phyloP scores from a whole-genome alignment of 1,140 invertebrate species.

The Pachypsylla venusta region DNA sequence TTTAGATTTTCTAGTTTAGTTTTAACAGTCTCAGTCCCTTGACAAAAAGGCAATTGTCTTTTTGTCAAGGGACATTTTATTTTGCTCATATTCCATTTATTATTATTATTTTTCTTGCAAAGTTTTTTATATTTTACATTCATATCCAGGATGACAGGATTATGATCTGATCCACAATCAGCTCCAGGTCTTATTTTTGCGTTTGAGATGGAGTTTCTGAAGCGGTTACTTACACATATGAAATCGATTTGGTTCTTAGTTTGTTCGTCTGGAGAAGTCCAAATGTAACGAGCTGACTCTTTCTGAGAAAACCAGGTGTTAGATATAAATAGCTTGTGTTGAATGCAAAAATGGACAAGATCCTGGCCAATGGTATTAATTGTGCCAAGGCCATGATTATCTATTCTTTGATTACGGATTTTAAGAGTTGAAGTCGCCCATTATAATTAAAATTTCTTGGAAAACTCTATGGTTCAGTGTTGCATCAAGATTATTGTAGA shows the following conservation, averaged over 20 bases:
- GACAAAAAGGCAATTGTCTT: background rate
- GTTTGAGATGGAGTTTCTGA: conserved; percentile 12
- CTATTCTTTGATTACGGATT: background rate
- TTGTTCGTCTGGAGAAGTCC: conserved; percentile 19
- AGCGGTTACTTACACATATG: conserved; percentile 13
- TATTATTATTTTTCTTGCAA: background rate
- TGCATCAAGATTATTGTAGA: conserved; percentile 12
- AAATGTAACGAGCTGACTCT: conserved; percentile 19
- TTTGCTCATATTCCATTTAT: background rate
- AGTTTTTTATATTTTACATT: background rate
- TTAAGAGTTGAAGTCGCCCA: conserved; percentile 15
- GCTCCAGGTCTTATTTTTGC: conserved; percentile 17
- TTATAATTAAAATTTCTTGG: background rate
- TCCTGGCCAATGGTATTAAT: conserved; percentile 19
- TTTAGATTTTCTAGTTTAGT: no score
- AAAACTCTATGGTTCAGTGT: background rate
- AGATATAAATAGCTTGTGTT: conserved; percentile 12
- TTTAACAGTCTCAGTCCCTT: no score
- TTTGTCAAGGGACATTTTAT: background rate
- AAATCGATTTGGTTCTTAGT: conserved; percentile 22
- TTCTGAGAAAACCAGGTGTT: conserved; percentile 19
- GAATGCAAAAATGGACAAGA: conserved; percentile 11
- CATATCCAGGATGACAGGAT: conserved; percentile 10
- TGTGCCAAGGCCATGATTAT: conserved; percentile 8
- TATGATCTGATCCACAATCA: conserved; percentile 18